These are phyloP conservation scores for Hystrix brachyura DNA, from an alignment of 2,113 vertebrate genomes.

Conservation along the genomic window DNA sequence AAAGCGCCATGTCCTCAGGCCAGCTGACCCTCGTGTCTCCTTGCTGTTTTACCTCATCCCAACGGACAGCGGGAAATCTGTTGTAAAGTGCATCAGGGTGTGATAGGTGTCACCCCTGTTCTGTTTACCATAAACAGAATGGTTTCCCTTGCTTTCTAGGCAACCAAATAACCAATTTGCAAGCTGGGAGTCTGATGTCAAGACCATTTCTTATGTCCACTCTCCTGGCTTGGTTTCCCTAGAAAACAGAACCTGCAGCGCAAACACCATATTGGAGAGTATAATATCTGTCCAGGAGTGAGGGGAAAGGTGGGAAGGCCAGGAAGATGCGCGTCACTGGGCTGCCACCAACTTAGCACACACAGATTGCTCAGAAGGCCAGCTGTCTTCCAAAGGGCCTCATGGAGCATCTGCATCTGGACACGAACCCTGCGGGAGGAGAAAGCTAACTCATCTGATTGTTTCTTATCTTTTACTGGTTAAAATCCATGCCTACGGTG, in stretches of 20 bases:
- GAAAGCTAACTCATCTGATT: background rate
- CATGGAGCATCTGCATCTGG: background rate
- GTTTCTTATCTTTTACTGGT: background rate
- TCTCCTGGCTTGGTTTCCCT: background rate
- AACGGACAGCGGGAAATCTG: background rate
- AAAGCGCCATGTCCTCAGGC: background rate
- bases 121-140: background rate
- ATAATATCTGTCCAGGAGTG: background rate
- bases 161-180: background rate
- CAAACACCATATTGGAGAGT: background rate
- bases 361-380: background rate
- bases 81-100: background rate
- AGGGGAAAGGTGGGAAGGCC: background rate
- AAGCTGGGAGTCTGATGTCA: background rate
- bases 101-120: background rate
- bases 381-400: background rate
- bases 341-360: background rate
- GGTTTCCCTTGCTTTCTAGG: background rate
- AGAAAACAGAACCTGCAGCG: background rate
- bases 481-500: background rate
- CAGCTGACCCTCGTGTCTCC: background rate
- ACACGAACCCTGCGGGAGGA: background rate
- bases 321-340: background rate
- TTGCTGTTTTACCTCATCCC: background rate
- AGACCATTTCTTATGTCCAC: background rate